These are phyloP conservation scores for Calyptomena viridis DNA, from an alignment of 2,113 vertebrate genomes.

Conservation along the genomic window DNA sequence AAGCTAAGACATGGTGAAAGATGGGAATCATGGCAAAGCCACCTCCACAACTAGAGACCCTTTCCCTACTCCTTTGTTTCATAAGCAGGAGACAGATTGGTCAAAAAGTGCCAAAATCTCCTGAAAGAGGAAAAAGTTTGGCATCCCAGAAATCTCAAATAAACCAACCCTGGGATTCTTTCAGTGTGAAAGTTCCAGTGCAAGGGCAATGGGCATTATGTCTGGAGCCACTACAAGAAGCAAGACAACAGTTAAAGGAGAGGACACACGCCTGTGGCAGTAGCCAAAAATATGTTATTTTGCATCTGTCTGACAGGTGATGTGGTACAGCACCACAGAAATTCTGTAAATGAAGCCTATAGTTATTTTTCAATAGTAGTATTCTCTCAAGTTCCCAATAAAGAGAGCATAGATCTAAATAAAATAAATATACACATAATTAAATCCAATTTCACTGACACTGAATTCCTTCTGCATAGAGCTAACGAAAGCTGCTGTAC, in stretches of 20 bases:
- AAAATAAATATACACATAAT: not conserved
- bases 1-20: not conserved
- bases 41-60: not conserved
- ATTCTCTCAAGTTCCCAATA: not conserved
- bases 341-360: not conserved
- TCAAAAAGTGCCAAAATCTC: not conserved
- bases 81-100: not conserved
- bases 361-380: not conserved
- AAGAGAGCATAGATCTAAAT: not conserved
- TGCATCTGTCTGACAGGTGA: not conserved
- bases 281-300: not conserved
- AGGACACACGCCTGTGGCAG: rapidly evolving
- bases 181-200: not conserved
- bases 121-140: not conserved
- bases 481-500: not conserved
- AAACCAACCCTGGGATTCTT: not conserved
- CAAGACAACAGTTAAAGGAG: not conserved
- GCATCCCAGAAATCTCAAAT: not conserved
- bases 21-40: not conserved
- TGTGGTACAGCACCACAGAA: not conserved
- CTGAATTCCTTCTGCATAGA: not conserved
- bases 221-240: not conserved
- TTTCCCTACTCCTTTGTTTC: not conserved
- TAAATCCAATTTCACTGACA: not conserved
- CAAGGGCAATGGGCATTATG: not conserved